Percentiles rank a stretch among this genome's conserved stretches.
These are phyloP conservation scores for Corythoichthys intestinalis DNA, from an alignment of 2,113 vertebrate genomes.

Conservation along the genomic window DNA sequence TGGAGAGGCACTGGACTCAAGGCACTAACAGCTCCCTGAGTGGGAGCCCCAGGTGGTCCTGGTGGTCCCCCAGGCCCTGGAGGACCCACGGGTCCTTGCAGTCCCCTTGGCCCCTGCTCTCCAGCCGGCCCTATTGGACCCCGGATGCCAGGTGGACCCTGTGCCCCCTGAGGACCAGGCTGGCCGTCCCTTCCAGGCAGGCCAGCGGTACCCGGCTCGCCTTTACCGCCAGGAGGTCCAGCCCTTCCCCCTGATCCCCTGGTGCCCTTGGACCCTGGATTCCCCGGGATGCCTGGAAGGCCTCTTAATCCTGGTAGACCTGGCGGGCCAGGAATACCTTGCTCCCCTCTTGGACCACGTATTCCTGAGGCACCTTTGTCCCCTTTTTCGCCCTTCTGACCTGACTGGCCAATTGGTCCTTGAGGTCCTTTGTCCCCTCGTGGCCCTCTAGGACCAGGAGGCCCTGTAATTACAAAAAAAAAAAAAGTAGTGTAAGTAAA, in stretches of 20 bases:
- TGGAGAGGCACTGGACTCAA: conserved; percentile 73
- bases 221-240: conserved; percentile 81
- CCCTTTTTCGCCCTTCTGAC: conserved; percentile 89
- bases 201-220: conserved; percentile 83
- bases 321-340: conserved; percentile 75
- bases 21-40: conserved; percentile 49
- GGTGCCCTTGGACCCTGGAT: conserved; percentile 85
- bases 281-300: conserved; percentile 83
- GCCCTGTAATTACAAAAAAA: conserved; percentile 75
- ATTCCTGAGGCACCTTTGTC: conserved; percentile 83
- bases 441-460: conserved; percentile 88
- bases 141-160: conserved; percentile 82
- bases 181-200: conserved; percentile 84
- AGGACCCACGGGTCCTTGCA: conserved; percentile 78
- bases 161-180: conserved; percentile 80
- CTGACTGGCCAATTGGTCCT: conserved; percentile 80
- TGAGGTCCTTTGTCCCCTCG: conserved; percentile 87
- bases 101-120: conserved; percentile 79
- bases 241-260: conserved; percentile 91
- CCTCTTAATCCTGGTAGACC: conserved; percentile 87
- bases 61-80: conserved; percentile 80
- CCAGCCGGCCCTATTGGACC: conserved; percentile 83
- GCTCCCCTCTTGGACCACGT: conserved; percentile 82
- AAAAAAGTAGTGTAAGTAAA: conserved; percentile 13
- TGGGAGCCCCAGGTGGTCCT: conserved; percentile 77